phyloP scores from a whole-genome alignment of 2,113 vertebrate species.

The Grammomys surdaster region DNA sequence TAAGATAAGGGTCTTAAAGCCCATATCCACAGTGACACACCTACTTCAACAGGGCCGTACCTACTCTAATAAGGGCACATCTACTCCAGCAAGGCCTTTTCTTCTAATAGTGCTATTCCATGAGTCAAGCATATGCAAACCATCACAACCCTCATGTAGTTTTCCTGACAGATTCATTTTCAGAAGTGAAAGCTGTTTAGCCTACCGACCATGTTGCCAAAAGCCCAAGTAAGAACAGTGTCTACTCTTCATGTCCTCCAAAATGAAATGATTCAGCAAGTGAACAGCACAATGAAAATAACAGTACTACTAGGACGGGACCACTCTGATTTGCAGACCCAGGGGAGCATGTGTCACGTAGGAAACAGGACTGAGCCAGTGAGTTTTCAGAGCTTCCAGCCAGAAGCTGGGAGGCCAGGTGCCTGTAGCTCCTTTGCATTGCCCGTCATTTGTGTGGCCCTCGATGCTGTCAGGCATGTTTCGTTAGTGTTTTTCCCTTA shows the following conservation, averaged over 20 bases:
- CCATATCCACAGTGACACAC: too few species aligned
- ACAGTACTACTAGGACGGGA: too few species aligned
- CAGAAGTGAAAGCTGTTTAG: conserved; percentile 14
- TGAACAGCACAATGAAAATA: not conserved
- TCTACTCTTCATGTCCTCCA: not conserved
- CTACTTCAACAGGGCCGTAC: too few species aligned
- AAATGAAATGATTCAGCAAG: not conserved
- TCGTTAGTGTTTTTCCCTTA: conserved; percentile 86
- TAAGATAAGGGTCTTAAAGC: too few species aligned
- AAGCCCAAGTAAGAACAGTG: not conserved
- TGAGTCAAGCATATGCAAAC: too few species aligned
- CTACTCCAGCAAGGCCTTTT: too few species aligned
- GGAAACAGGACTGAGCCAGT: not conserved
- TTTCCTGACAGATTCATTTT: not conserved
- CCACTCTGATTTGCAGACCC: not conserved
- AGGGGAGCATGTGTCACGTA: not conserved
- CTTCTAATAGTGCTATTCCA: too few species aligned
- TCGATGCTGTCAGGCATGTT: conserved; percentile 77
- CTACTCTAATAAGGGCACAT: too few species aligned
- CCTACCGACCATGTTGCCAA: not conserved
- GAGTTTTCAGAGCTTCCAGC: not conserved
- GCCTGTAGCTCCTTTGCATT: fast-evolving
- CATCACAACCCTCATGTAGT: not conserved
- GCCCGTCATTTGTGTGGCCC: conserved; percentile 58
- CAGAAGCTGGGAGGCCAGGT: not conserved